Base-by-base conservation (phyloP, 1,140 invertebrate species). In the Drosophila pectinifera region DNA sequence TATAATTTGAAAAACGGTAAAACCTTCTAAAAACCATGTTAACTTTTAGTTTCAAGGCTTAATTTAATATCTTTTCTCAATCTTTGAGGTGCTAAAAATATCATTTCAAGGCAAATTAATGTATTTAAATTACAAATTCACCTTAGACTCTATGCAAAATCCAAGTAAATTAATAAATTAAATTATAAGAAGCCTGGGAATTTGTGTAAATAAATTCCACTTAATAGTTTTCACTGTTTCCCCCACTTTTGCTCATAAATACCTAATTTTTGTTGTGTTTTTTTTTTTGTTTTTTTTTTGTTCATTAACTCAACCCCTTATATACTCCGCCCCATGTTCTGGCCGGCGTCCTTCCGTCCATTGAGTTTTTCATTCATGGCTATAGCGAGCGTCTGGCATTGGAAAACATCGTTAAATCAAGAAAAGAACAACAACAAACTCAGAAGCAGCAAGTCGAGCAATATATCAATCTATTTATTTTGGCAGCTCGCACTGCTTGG, bases 401-500 rank as follows among this genome's bases (percentile, higher is more conserved):
- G 72, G 73, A 75, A 75, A 75, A 58, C 53, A 65, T 75, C 51
- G 73, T 75, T 75, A 41, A 57, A 75, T 43, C 59, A 67, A 59
- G 45, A 75, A 49, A 28, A 51, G 45, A 26, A 51, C 38, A 68
- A 54, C 31, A 51, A 39, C 24, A 20, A 34, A 45, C 42, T 36
- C 34, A 48, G n/a, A 22, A 22, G 22, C 1, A 22, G 22, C 22
- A 20, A 63, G 28, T 31, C 61, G 61, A 39, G 59, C 67, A 70
- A 70, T 70, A 70, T 70, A 74, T 74, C 58, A 74, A 75, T 75
- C 59, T 67, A 75, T 75, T 75, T 75, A 65, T 75, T 75, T 75
- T 75, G 73, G 73, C 73, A 75, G 53, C 72, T 65, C 53, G 26
- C 70, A 31, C 16, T 28, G 45, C 14, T 39, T 34, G 49, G 28